A percentile compares a stretch with the other conserved stretches of the same genome.
phyloP scores from a whole-genome alignment of 2,113 vertebrate species.

The Tragelaphus strepsiceros region DNA sequence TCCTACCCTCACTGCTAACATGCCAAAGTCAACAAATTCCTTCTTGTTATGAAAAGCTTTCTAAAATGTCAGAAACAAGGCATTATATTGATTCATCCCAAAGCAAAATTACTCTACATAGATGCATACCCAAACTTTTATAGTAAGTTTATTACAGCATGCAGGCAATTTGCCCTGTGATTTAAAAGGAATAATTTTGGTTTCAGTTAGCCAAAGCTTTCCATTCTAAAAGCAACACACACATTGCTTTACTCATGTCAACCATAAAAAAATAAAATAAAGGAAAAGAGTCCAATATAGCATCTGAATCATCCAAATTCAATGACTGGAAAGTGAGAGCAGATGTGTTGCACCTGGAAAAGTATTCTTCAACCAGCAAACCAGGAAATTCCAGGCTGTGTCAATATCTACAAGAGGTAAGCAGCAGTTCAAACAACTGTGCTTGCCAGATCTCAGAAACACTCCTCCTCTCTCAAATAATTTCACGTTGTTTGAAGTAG shows the following conservation, averaged over 20 bases:
- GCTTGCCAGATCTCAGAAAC: background rate
- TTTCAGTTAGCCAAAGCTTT: background rate
- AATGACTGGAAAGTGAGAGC: background rate
- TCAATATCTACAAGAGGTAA: background rate
- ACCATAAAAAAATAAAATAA: background rate
- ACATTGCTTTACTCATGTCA: background rate
- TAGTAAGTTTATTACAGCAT: background rate
- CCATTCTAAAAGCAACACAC: background rate
- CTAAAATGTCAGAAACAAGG: background rate
- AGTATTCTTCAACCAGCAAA: background rate
- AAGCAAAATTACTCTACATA: background rate
- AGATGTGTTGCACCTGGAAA: background rate
- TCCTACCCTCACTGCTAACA: background rate
- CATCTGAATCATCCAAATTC: background rate
- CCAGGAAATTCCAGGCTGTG: background rate
- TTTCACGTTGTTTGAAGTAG: background rate
- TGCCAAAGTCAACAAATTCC: background rate
- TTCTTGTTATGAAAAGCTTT: background rate
- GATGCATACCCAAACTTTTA: background rate
- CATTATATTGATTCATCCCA: background rate
- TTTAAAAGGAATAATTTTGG: background rate
- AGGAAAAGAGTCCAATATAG: background rate
- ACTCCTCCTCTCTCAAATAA: background rate
- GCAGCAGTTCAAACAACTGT: background rate
- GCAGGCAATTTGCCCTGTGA: background rate